Evolutionary conservation across 2,113 vertebrate species (phyloP).

Genomic region (Taurulus bubalis): DNA sequence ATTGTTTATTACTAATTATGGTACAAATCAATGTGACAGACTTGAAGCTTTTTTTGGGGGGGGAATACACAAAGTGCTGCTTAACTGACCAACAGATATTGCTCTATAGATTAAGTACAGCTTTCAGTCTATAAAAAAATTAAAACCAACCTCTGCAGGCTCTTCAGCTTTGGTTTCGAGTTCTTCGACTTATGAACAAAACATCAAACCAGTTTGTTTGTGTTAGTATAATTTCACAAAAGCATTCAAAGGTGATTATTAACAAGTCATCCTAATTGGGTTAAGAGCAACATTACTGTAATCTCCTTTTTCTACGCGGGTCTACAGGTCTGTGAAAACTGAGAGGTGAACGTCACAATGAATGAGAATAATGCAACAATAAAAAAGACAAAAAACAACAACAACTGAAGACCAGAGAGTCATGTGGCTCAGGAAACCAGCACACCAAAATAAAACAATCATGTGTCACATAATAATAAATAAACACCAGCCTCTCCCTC

Average conservation of each 20-base stretch:
- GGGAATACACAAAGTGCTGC: slow-evolving; percentile 99
- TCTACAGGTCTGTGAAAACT: slow-evolving; percentile 62
- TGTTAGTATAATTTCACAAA: slow-evolving; percentile 65
- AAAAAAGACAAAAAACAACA: slow-evolving; percentile 40
- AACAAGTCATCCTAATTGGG: slow-evolving; percentile 64
- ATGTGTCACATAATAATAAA: slow-evolving; percentile 86
- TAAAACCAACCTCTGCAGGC: slow-evolving; percentile 95
- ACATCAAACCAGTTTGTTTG: slow-evolving; percentile 61
- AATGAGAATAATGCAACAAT: slow-evolving; percentile 69
- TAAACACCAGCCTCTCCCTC: slow-evolving; percentile 83
- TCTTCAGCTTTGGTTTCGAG: slow-evolving; percentile 99
- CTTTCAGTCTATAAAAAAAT: slow-evolving; percentile 88
- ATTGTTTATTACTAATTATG: slow-evolving; percentile 99
- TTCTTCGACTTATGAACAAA: slow-evolving; percentile 82
- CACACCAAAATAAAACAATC: slow-evolving; percentile 85
- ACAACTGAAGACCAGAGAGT: slow-evolving; percentile 61
- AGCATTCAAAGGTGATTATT: slow-evolving; percentile 42
- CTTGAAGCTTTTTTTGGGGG: slow-evolving; percentile 89
- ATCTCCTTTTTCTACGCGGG: slow-evolving; percentile 61
- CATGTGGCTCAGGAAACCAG: slow-evolving; percentile 88
- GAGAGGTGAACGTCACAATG: slow-evolving; percentile 67
- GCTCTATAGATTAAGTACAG: slow-evolving; percentile 98
- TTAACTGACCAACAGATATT: slow-evolving; percentile 99
- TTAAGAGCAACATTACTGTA: slow-evolving; percentile 66
- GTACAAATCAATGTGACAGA: slow-evolving; percentile 99